These are phyloP conservation scores for Clivina fossor DNA, from an alignment of 2,888 invertebrate species.

Conservation along the genomic window DNA sequence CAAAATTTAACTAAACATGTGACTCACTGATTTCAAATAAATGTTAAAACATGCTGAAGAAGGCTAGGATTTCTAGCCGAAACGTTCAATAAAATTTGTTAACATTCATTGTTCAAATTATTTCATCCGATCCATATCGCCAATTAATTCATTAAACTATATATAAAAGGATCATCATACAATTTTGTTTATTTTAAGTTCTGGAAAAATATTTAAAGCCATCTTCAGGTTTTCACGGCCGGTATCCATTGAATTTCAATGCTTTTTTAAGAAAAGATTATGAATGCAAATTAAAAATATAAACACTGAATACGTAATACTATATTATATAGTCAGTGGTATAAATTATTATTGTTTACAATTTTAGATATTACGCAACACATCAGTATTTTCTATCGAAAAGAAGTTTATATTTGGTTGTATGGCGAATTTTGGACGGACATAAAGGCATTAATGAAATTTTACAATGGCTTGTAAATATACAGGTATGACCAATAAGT, in stretches of 20 bases:
- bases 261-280: not conserved
- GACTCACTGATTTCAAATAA: too few species aligned
- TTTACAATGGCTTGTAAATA: constrained; percentile 94
- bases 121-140: too few species aligned
- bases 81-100: too few species aligned
- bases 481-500: too few species aligned
- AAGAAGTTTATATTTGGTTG: constrained; percentile 89
- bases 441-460: constrained; percentile 87
- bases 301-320: constrained; percentile 6
- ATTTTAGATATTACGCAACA: constrained; percentile 85
- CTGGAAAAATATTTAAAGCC: not conserved
- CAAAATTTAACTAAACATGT: too few species aligned
- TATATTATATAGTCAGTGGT: constrained; percentile 13
- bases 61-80: too few species aligned
- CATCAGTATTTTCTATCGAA: constrained; percentile 98
- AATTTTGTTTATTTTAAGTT: too few species aligned
- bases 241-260: not conserved
- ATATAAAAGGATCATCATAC: too few species aligned
- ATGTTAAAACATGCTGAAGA: too few species aligned
- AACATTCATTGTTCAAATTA: too few species aligned
- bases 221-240: too few species aligned
- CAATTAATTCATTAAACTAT: too few species aligned
- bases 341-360: constrained; percentile 22
- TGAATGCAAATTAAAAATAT: constrained; percentile 7
- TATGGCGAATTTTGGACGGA: constrained; percentile 94